A percentile compares a stretch with the other conserved stretches of the same genome.
These are phyloP conservation scores for Thermophis baileyi DNA, from an alignment of 2,113 vertebrate species.

Conservation along the genomic window DNA sequence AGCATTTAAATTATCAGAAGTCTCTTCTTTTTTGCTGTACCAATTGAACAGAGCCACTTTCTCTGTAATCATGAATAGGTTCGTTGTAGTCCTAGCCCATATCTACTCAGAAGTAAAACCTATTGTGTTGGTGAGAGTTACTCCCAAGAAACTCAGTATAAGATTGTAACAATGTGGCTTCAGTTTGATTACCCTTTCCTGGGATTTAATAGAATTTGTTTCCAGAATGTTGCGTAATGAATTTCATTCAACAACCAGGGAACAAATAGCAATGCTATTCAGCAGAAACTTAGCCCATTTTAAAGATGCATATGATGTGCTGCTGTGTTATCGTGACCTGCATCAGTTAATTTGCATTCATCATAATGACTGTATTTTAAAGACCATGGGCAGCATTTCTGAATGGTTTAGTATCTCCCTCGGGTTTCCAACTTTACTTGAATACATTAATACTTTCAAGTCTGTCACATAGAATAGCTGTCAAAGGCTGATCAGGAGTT, in stretches of 20 bases:
- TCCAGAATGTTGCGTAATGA: neutral
- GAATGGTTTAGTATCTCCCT: neutral
- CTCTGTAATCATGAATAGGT: neutral
- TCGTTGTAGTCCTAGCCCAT: neutral
- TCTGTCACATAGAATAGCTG: neutral
- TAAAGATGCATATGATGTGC: neutral
- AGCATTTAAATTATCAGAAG: neutral
- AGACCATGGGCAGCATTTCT: neutral
- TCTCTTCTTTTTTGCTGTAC: neutral
- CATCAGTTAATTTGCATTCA: neutral
- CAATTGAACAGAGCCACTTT: neutral
- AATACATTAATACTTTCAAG: constrained; percentile 4
- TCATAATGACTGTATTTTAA: neutral
- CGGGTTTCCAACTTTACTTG: neutral
- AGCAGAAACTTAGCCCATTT: neutral
- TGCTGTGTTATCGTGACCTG: neutral
- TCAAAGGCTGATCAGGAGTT: neutral
- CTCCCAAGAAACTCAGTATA: neutral
- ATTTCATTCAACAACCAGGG: neutral
- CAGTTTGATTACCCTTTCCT: neutral
- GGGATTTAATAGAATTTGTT: neutral
- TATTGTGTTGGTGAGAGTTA: neutral
- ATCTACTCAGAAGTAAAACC: neutral
- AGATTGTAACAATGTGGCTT: neutral
- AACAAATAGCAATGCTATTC: neutral